Percentiles rank a stretch among this genome's conserved stretches.
These are phyloP conservation scores for Strigamia crassipes DNA, from an alignment of 2,888 invertebrate genomes.

Conservation along the genomic window DNA sequence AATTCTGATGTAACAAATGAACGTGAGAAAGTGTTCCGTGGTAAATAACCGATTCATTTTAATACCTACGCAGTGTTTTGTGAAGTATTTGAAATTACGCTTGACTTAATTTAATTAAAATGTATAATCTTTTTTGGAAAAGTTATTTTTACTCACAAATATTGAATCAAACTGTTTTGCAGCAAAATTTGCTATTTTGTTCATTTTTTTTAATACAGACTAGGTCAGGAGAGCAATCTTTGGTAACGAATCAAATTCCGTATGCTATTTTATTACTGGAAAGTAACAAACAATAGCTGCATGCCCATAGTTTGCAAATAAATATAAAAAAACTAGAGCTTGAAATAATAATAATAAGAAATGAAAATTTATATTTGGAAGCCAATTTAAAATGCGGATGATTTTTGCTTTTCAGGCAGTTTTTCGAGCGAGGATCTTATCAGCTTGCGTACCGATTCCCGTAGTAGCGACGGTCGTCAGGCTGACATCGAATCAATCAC, in stretches of 20 bases:
- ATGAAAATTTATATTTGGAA: not conserved
- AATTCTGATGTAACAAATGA: constrained; percentile 8
- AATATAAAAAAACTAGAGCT: not conserved
- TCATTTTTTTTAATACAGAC: constrained; percentile 17
- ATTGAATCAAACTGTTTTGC: not conserved
- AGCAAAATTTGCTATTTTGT: not conserved
- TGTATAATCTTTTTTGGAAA: not conserved
- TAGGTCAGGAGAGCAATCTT: constrained; percentile 1
- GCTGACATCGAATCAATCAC: constrained; percentile 43
- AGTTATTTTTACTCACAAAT: not conserved
- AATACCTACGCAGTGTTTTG: not conserved
- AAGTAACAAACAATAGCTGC: constrained; percentile 35
- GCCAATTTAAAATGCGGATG: not conserved
- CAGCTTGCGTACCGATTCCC: constrained; percentile 43
- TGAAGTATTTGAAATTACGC: not conserved
- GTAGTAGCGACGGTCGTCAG: constrained; percentile 42
- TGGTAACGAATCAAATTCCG: not conserved
- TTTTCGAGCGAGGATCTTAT: constrained; percentile 45
- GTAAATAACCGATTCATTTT: not conserved
- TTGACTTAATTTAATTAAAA: not conserved
- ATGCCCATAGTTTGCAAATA: not conserved
- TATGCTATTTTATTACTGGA: constrained; percentile 27
- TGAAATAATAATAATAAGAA: not conserved
- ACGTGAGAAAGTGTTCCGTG: constrained; percentile 43
- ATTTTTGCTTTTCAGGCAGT: constrained; percentile 33